These are phyloP conservation scores for Cheilosia soror DNA, from an alignment of 2,888 invertebrate genomes.

Conservation along the genomic window DNA sequence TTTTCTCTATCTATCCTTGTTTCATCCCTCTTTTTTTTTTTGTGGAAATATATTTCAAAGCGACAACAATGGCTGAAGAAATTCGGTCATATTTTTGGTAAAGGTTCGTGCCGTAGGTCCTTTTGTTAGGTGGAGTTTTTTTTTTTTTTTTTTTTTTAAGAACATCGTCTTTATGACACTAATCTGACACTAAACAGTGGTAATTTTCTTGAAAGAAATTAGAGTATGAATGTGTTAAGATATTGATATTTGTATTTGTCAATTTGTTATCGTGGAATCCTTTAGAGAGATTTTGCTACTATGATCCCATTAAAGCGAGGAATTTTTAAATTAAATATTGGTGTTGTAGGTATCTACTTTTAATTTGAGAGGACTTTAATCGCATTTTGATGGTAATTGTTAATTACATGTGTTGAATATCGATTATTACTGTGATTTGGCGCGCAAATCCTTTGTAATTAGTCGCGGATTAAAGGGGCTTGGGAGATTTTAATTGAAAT, in stretches of 20 bases:
- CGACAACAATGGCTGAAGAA: constrained; percentile 57
- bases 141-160: background rate
- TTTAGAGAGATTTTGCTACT: background rate
- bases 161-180: constrained; percentile 55
- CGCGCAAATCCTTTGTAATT: background rate
- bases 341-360: background rate
- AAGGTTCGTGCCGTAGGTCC: constrained; percentile 66
- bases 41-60: background rate
- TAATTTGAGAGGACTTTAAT: constrained; percentile 1
- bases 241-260: background rate
- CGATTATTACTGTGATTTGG: background rate
- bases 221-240: constrained; percentile 6
- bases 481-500: background rate
- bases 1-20: background rate
- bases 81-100: constrained; percentile 36
- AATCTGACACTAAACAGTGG: constrained; percentile 66
- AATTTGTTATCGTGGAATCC: constrained; percentile 45
- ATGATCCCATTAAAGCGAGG: constrained; percentile 50
- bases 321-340: constrained; percentile 43
- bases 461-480: background rate
- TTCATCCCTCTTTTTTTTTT: constrained; percentile 24
- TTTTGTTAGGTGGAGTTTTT: constrained; percentile 20
- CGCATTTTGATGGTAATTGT: background rate
- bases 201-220: constrained; percentile 39
- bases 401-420: background rate